phyloP scores from a whole-genome alignment of 2,888 invertebrate genomes.

The Phengaris alcon region DNA sequence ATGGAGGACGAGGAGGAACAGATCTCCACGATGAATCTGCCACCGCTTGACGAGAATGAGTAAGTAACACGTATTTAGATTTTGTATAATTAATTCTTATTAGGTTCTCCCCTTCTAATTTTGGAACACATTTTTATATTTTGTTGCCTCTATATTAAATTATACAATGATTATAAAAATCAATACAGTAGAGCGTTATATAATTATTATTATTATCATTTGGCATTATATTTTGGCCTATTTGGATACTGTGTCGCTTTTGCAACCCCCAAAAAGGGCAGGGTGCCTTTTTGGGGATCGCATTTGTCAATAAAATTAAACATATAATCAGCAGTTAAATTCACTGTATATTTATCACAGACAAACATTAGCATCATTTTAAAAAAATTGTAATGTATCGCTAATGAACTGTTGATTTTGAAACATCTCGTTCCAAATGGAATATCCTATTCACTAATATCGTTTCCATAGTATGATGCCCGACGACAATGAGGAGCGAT shows the following conservation, averaged over 20 bases:
- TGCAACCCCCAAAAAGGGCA: too few species aligned
- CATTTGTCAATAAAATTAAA: too few species aligned
- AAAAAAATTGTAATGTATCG: too few species aligned
- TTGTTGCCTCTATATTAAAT: background rate
- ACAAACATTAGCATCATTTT: too few species aligned
- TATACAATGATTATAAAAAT: background rate
- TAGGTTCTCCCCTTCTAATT: background rate
- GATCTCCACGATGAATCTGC: constrained; percentile 57
- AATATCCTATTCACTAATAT: background rate
- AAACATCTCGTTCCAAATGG: background rate
- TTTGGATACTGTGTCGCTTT: background rate
- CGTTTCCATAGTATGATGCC: constrained; percentile 50
- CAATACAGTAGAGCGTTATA: background rate
- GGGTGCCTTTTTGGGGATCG: too few species aligned
- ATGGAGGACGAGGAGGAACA: constrained; percentile 67
- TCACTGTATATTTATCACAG: too few species aligned
- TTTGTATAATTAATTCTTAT: background rate
- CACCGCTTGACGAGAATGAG: constrained; percentile 65
- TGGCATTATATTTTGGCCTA: background rate
- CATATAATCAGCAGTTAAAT: too few species aligned
- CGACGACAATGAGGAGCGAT: constrained; percentile 53
- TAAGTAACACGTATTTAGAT: constrained; percentile 51
- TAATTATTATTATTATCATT: background rate
- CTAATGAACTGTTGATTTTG: background rate
- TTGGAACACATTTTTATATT: background rate